These are phyloP conservation scores for Drosophila saltans DNA, from an alignment of 1,140 invertebrate genomes.

Conservation along the genomic window DNA sequence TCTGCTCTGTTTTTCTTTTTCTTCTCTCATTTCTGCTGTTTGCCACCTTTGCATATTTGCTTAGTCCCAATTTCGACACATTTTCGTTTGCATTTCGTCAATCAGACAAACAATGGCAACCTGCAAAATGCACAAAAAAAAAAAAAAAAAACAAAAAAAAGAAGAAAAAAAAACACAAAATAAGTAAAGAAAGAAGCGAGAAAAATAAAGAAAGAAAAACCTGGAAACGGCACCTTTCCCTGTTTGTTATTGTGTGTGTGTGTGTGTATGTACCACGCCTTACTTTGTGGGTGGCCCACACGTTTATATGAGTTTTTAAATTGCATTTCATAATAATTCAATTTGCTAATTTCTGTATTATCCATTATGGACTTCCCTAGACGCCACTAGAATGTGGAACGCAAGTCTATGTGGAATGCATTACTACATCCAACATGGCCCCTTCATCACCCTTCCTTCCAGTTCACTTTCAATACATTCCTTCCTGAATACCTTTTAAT, in stretches of 20 bases:
- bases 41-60: constrained; percentile 67
- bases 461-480: too few relatives aligned
- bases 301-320: too few relatives aligned
- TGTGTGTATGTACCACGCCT: constrained; percentile 56
- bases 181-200: background rate
- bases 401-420: too few relatives aligned
- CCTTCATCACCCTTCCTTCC: too few relatives aligned
- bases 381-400: too few relatives aligned
- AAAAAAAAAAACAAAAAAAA: background rate
- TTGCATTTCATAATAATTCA: too few relatives aligned
- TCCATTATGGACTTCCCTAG: too few relatives aligned
- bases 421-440: too few relatives aligned
- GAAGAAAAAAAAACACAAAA: background rate
- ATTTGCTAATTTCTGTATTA: too few relatives aligned
- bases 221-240: background rate
- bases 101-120: constrained; percentile 74
- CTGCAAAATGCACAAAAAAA: constrained; percentile 60
- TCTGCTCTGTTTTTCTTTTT: constrained; percentile 23
- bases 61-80: constrained; percentile 79
- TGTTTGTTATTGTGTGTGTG: background rate
- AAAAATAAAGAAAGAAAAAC: background rate
- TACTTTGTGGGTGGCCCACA: constrained; percentile 63
- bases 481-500: too few relatives aligned
- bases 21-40: constrained; percentile 30
- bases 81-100: constrained; percentile 81